Base-by-base conservation (phyloP, 2,888 invertebrate species). In the Drosophila austrosaltans region DNA sequence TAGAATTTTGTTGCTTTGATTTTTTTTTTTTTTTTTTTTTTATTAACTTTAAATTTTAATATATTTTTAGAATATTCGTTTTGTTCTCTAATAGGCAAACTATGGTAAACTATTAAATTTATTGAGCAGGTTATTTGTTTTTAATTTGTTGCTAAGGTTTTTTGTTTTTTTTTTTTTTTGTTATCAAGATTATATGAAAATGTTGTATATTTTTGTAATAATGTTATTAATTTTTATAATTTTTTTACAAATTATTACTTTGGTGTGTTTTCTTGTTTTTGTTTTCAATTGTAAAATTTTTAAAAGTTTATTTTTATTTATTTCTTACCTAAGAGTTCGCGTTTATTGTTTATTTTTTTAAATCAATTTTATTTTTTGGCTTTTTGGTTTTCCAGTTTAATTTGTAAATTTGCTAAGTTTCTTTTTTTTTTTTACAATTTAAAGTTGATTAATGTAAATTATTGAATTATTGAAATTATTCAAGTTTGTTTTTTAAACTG, bases 141-240 rank as follows among this genome's bases (percentile, higher is more conserved):
- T 48, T 22, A 48, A 48, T 48, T 48, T 48, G 48, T 48, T 48
- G 48, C 48, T 48, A 48, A 22, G 48, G 42, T 42, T 42, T 16
- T 16, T 16, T 16, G 16, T 16, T 16, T 16, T 16, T 16, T 16
- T 16, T 16, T 16, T 16, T 16, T 16, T 16, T 16, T 16, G 16
- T n/a, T 16, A 16, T 42, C 6, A 42, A 16, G 16, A 6, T 42
- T 16, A 8, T 6, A 8, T 36, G 36, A 36, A 36, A 8, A 36
- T 36, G 36, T 42, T 42, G 42, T 42, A 42, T 16, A 42, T 42
- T 42, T 42, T 42, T 42, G 16, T 16, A 16, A 42, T 42, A 16
- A 42, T 16, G 7, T 48, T 48, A 10, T 48, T 28, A 28, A 28
- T 48, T 48, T 39, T 39, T 39, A 2, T 1, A 22, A 22, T 44